phyloP scores from a whole-genome alignment of 2,797 vertebrate genomes.

The Hozukius guyotensis region DNA sequence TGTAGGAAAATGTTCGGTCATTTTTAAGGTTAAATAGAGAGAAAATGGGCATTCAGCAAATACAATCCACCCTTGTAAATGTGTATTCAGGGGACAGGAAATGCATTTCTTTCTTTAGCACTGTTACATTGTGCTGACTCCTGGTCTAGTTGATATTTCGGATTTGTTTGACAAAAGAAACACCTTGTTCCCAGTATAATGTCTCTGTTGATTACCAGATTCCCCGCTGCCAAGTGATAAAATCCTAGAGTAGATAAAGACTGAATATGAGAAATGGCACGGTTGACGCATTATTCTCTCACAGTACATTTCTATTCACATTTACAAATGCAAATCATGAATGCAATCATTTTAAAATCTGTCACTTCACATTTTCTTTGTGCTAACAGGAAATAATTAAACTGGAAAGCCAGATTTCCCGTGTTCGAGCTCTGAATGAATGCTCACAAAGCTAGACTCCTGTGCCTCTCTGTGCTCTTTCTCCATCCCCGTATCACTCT shows the following conservation, averaged over 20 bases:
- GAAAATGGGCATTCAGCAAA: constrained; percentile 55
- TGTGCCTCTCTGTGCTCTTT: constrained; percentile 26
- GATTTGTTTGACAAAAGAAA: constrained; percentile 71
- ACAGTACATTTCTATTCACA: constrained; percentile 38
- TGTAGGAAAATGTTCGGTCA: constrained; percentile 37
- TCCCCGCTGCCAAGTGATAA: constrained; percentile 51
- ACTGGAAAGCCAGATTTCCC: constrained; percentile 32
- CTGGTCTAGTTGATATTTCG: constrained; percentile 44
- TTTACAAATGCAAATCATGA: constrained; percentile 53
- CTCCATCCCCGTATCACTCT: constrained; percentile 42
- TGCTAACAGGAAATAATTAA: constrained; percentile 62
- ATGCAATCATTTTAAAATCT: constrained; percentile 61
- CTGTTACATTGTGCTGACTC: constrained; percentile 73
- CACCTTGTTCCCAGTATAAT: constrained; percentile 58
- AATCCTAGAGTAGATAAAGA: constrained; percentile 62
- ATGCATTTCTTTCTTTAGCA: constrained; percentile 54
- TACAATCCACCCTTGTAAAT: constrained; percentile 40
- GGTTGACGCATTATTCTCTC: constrained; percentile 33
- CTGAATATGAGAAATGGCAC: constrained; percentile 41
- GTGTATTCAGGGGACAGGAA: constrained; percentile 49
- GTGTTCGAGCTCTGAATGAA: constrained; percentile 41
- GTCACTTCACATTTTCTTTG: constrained; percentile 42
- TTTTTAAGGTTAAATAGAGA: constrained; percentile 53
- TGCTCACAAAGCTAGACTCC: constrained; percentile 23
- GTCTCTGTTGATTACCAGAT: constrained; percentile 59